phyloP scores from a whole-genome alignment of 2,113 vertebrate genomes.

The Genyomyrus donnyi region DNA sequence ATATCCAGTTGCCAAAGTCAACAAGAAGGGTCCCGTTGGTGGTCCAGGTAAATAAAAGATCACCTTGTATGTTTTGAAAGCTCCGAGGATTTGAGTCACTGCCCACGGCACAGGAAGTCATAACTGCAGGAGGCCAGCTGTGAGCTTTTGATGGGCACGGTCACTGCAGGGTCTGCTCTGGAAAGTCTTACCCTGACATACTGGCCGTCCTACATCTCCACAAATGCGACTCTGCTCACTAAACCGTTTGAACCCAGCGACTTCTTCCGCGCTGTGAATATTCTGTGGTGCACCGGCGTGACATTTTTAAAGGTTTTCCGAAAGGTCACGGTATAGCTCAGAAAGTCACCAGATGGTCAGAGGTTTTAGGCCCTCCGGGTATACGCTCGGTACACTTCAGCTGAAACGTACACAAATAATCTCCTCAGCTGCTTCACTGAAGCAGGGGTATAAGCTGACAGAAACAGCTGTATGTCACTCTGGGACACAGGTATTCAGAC shows the following conservation, averaged over 20 bases:
- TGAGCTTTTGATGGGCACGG: not conserved
- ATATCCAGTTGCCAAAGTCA: not conserved
- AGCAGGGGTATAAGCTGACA: not conserved
- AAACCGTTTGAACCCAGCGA: not conserved
- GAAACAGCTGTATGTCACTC: not conserved
- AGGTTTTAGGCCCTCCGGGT: not conserved
- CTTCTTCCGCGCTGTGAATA: not conserved
- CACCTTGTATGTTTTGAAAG: not conserved
- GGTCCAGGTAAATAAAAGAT: not conserved
- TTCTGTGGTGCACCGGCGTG: not conserved
- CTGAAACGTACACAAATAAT: not conserved
- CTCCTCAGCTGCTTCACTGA: not conserved
- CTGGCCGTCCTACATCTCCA: not conserved
- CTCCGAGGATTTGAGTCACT: not conserved
- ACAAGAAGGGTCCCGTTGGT: not conserved
- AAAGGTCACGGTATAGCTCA: not conserved
- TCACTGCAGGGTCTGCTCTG: not conserved
- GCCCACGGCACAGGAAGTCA: not conserved
- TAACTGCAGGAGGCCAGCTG: not conserved
- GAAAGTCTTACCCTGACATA: not conserved
- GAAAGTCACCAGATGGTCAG: constrained; percentile 5
- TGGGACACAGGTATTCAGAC: not conserved
- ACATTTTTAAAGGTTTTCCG: not conserved
- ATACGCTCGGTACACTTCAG: not conserved
- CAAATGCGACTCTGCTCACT: not conserved